phyloP scores from a whole-genome alignment of 2,888 invertebrate species.

The Sinhomidia bicolor region DNA sequence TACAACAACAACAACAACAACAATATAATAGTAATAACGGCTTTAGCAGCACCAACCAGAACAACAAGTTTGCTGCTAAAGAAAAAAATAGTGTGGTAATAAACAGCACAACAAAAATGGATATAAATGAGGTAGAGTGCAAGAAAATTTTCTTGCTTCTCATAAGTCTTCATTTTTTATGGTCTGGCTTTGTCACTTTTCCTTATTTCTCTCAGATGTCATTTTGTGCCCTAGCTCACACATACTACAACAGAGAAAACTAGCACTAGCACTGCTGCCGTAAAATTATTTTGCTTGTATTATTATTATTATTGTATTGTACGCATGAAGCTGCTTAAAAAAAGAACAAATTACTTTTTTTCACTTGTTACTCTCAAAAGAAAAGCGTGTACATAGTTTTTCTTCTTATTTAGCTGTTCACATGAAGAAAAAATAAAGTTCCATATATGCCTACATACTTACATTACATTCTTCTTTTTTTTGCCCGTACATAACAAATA shows the following conservation, averaged over 20 bases:
- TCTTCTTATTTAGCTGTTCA: conserved; percentile 2
- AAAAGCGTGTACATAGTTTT: background rate
- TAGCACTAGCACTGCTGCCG: conserved; percentile 4
- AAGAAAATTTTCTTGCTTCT: conserved; percentile 57
- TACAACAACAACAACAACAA: background rate
- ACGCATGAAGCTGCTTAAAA: background rate
- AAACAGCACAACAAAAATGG: conserved; percentile 62
- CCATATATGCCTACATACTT: background rate
- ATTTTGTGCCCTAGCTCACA: conserved; percentile 23
- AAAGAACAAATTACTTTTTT: conserved; percentile 63
- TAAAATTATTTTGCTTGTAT: conserved; percentile 29
- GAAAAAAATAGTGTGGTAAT: background rate
- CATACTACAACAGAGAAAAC: background rate
- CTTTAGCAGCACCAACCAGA: background rate
- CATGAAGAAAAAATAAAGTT: background rate
- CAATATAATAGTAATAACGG: background rate
- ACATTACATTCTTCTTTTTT: no score
- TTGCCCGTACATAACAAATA: background rate
- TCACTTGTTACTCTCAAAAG: conserved; percentile 56
- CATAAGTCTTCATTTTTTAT: conserved; percentile 73
- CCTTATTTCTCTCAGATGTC: conserved; percentile 64
- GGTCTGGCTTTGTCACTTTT: conserved; percentile 67
- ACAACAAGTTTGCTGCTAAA: background rate
- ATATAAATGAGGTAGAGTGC: conserved; percentile 62
- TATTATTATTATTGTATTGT: no score